Conservation (phyloP, 2,888 invertebrate genomes). For the Pandemis heparana region DNA sequence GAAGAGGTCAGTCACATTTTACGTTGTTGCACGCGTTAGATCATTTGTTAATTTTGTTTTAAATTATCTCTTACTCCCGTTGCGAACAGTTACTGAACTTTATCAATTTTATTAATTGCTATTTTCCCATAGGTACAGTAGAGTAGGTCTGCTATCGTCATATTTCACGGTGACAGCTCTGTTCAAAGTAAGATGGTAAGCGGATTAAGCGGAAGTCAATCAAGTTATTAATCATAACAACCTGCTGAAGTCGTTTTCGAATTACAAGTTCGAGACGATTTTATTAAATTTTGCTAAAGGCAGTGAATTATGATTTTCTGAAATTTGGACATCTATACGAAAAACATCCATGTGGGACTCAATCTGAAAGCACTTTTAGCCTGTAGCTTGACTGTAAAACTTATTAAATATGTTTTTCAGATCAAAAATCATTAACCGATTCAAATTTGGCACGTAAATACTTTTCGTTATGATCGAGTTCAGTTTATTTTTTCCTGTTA, state of each 20-base stretch:
- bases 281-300: constrained; percentile 8
- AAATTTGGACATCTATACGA: neutral
- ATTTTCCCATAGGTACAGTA: neutral
- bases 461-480: too few relatives aligned
- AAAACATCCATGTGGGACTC: neutral
- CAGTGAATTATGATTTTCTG: neutral
- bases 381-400: neutral
- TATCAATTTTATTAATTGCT: neutral
- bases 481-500: too few relatives aligned
- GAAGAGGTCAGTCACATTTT: neutral
- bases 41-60: neutral
- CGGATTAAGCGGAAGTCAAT: constrained; percentile 10
- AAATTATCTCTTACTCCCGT: neutral
- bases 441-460: too few relatives aligned
- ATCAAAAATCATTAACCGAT: too few relatives aligned
- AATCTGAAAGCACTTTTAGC: neutral
- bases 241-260: neutral
- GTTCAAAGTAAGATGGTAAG: constrained; percentile 1
- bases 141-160: neutral
- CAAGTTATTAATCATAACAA: constrained; percentile 5
- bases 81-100: neutral
- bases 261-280: neutral
- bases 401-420: neutral
- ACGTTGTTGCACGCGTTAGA: neutral
- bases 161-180: constrained; percentile 6